These are phyloP conservation scores for Trilocha varians DNA, from an alignment of 2,888 invertebrate species.

Conservation along the genomic window DNA sequence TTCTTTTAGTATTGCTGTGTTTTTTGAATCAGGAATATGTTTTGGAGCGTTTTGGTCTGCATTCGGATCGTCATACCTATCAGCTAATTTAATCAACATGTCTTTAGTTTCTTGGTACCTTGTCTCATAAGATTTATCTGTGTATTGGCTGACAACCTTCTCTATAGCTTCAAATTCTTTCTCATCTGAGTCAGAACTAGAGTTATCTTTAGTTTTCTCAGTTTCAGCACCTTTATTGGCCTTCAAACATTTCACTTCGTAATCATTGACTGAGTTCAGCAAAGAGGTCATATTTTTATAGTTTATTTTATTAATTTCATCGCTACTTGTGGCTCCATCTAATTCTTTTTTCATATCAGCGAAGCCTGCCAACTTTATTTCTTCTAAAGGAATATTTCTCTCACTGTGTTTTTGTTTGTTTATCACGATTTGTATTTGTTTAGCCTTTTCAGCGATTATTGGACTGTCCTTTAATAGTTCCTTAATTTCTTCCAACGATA, in stretches of 20 bases:
- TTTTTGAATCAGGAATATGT: slow-evolving; percentile 17
- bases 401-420: slow-evolving; percentile 27
- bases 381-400: slow-evolving; percentile 39
- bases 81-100: slow-evolving; percentile 52
- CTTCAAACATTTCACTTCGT: slow-evolving; percentile 21
- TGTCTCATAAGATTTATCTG: slow-evolving; percentile 56
- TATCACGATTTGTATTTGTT: slow-evolving; percentile 53
- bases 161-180: slow-evolving; percentile 53
- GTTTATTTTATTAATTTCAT: slow-evolving; percentile 40
- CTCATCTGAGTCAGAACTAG: slow-evolving; percentile 28
- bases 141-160: slow-evolving; percentile 50
- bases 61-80: slow-evolving; percentile 38
- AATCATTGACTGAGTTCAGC: slow-evolving; percentile 35
- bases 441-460: slow-evolving; percentile 52
- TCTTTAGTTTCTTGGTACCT: slow-evolving; percentile 57
- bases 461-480: slow-evolving; percentile 44
- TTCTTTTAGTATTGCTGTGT: slow-evolving; percentile 38
- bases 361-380: slow-evolving; percentile 40
- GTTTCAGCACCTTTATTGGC: not conserved
- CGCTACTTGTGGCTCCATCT: slow-evolving; percentile 27
- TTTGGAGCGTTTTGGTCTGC: slow-evolving; percentile 12
- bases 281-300: slow-evolving; percentile 52
- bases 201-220: slow-evolving; percentile 12
- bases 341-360: slow-evolving; percentile 40
- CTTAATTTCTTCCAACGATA: slow-evolving; percentile 42